Evolutionary conservation across 2,113 vertebrate species (phyloP).

Genomic region (Machaerirhynchus nigripectus): DNA sequence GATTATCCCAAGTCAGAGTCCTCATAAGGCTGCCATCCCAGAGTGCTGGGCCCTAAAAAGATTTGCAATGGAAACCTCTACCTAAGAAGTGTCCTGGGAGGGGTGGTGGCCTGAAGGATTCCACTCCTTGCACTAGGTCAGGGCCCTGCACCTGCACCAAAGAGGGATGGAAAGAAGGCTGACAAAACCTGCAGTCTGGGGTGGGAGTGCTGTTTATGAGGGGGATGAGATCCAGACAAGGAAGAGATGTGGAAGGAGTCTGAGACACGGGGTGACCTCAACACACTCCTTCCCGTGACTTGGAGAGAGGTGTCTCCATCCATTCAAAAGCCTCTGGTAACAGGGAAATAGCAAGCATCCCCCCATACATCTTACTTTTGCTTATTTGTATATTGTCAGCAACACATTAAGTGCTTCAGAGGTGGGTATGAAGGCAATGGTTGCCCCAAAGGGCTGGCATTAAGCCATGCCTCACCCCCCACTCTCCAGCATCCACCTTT

Average conservation of each 20-base stretch:
- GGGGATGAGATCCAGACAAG: neutral
- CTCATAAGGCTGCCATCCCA: accelerated
- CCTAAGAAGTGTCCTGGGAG: neutral
- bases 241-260: neutral
- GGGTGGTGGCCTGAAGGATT: neutral
- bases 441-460: neutral
- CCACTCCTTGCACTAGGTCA: neutral
- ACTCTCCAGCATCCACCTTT: neutral
- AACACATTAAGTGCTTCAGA: neutral
- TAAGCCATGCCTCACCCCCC: neutral
- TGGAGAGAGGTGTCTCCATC: neutral
- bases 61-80: neutral
- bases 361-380: neutral
- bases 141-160: neutral
- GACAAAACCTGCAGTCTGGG: neutral
- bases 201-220: neutral
- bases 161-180: neutral
- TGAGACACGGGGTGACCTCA: neutral
- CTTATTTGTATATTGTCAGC: neutral
- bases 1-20: neutral
- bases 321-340: neutral
- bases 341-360: neutral
- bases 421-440: neutral
- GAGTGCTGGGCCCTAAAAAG: neutral
- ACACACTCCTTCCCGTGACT: neutral